phyloP scores from a whole-genome alignment of 2,888 invertebrate genomes.

The Cryptus armator region DNA sequence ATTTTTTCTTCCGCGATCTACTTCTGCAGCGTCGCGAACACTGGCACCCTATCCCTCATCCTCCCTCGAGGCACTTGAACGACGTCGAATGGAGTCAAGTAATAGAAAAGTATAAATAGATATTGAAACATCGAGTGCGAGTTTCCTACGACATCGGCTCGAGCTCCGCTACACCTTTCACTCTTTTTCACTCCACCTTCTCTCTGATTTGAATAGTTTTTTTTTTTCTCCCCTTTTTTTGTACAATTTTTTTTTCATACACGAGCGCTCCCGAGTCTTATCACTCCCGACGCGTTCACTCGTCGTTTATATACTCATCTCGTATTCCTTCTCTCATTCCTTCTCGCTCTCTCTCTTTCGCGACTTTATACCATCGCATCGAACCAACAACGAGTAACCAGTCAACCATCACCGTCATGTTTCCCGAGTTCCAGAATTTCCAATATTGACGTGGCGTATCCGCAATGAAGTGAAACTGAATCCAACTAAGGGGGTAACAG shows the following conservation, averaged over 20 bases:
- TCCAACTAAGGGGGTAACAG: conserved; percentile 26
- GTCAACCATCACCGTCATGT: conserved; percentile 39
- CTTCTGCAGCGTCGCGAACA: not conserved
- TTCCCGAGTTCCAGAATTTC: conserved; percentile 57
- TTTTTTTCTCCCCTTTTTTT: conserved; percentile 17
- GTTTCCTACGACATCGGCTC: conserved; percentile 4
- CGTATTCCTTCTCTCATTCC: not conserved
- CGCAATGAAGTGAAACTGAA: conserved; percentile 63
- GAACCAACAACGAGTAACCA: conserved; percentile 43
- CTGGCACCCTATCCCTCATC: not conserved
- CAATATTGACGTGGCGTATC: conserved; percentile 67
- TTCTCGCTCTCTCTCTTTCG: not conserved
- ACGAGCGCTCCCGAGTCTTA: conserved; percentile 41
- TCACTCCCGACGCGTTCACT: conserved; percentile 26
- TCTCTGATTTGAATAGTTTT: conserved; percentile 15
- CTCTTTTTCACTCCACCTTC: conserved; percentile 15
- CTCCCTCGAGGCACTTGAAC: conserved; percentile 13
- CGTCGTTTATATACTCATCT: conserved; percentile 6
- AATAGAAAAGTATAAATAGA: conserved; percentile 38
- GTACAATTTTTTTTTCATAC: conserved; percentile 21
- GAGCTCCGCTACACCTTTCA: not conserved
- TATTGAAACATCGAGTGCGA: conserved; percentile 27
- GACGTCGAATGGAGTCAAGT: conserved; percentile 28
- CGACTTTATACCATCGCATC: conserved; percentile 31
- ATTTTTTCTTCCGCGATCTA: not conserved